These are phyloP conservation scores for Morinoia aosen DNA, from an alignment of 2,888 invertebrate species.

Conservation along the genomic window DNA sequence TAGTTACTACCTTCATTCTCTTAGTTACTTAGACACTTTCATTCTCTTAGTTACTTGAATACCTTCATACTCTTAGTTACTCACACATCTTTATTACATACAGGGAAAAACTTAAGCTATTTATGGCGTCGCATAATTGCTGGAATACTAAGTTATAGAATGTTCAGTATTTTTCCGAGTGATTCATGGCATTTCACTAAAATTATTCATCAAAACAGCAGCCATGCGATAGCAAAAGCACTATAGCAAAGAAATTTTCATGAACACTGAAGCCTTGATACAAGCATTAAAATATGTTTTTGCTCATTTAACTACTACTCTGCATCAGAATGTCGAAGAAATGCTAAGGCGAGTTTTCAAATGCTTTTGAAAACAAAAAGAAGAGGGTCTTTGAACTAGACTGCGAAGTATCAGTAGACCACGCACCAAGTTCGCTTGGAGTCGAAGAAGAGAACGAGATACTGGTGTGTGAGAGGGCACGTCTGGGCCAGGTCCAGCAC, in stretches of 20 bases:
- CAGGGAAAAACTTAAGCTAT: too few species aligned
- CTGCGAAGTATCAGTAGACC: not conserved
- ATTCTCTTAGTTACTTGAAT: too few species aligned
- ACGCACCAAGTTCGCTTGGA: conserved; percentile 90
- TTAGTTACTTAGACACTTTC: too few species aligned
- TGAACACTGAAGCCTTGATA: too few species aligned
- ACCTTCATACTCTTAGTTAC: too few species aligned
- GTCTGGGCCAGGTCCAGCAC: conserved; percentile 87
- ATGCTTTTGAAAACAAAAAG: not conserved
- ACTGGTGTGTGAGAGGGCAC: conserved; percentile 83
- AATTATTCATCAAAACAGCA: not conserved
- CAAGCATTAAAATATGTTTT: too few species aligned
- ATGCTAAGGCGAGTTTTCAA: not conserved
- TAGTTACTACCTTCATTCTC: not conserved
- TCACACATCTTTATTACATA: too few species aligned
- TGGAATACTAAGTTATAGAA: not conserved
- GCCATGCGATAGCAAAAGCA: not conserved
- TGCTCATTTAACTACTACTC: too few species aligned
- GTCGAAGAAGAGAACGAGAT: conserved; percentile 94
- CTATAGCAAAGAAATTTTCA: too few species aligned
- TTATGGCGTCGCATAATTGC: not conserved
- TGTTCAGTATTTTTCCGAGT: too few species aligned
- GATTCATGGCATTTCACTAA: not conserved
- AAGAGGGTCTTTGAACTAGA: not conserved
- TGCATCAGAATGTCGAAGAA: too few species aligned